Evolutionary conservation across 92 coral and sea anemone species (phyloP).

Genomic region (Montipora capitata): DNA sequence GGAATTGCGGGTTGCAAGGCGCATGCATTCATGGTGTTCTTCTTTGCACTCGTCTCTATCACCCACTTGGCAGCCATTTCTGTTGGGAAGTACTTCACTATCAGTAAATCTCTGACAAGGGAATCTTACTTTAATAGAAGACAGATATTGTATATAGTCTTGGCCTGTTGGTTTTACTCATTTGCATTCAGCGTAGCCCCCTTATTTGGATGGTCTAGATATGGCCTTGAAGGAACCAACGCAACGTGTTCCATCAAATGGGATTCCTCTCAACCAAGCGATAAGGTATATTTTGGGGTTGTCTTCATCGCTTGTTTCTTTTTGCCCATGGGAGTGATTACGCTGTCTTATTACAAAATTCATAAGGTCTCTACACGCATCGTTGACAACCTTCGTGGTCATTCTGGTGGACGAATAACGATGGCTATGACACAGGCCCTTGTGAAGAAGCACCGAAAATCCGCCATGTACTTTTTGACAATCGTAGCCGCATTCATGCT

Average conservation of each 20-base stretch:
- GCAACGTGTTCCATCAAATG: conserved; percentile 77
- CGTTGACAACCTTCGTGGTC: conserved; percentile 15
- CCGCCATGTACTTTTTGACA: conserved; percentile 39
- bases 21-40: conserved; percentile 80
- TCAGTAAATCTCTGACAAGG: conserved; percentile 49
- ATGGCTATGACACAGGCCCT: conserved; percentile 34
- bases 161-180: conserved; percentile 67
- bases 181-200: conserved; percentile 70
- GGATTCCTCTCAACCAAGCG: conserved; percentile 59
- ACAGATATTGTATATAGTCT: conserved; percentile 46
- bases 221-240: conserved; percentile 73
- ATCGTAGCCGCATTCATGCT: conserved; percentile 35
- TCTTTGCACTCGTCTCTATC: conserved; percentile 76
- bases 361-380: conserved; percentile 42
- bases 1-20: conserved; percentile 65
- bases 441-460: conserved; percentile 23
- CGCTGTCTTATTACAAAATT: conserved; percentile 51
- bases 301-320: conserved; percentile 74
- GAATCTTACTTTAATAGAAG: conserved; percentile 51
- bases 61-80: conserved; percentile 74
- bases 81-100: conserved; percentile 78
- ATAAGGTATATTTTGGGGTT: conserved; percentile 64
- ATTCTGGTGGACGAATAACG: not conserved
- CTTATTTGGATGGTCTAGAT: conserved; percentile 73
- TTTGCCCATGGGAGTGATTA: conserved; percentile 54